Conservation (phyloP, 2,797 vertebrate genomes). For the Phoxinus dragarum region DNA sequence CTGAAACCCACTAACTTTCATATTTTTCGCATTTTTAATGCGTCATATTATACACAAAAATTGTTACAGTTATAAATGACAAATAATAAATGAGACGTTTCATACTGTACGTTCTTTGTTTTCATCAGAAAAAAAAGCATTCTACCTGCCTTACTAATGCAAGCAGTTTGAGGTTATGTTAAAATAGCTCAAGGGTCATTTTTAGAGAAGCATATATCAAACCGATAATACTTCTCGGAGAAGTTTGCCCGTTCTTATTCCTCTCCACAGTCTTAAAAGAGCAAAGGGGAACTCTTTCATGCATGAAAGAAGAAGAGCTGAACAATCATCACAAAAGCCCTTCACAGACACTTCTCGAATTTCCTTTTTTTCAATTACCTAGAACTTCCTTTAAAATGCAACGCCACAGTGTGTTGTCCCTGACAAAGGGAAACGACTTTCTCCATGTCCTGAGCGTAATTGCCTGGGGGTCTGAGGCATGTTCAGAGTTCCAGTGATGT, state of each 20-base stretch:
- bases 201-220: slow-evolving; percentile 49
- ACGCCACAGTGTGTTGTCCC: slow-evolving; percentile 37
- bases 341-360: slow-evolving; percentile 54
- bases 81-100: neutral
- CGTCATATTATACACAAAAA: neutral
- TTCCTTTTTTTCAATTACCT: slow-evolving; percentile 52
- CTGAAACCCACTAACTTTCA: neutral
- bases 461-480: slow-evolving; percentile 14
- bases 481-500: slow-evolving; percentile 28
- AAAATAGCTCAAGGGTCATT: slow-evolving; percentile 41
- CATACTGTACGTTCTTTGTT: neutral
- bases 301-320: slow-evolving; percentile 56
- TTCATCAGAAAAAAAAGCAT: neutral
- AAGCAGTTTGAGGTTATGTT: slow-evolving; percentile 25
- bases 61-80: neutral
- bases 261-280: slow-evolving; percentile 57
- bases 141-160: neutral
- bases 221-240: slow-evolving; percentile 47
- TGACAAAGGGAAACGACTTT: slow-evolving; percentile 44
- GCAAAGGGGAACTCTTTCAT: slow-evolving; percentile 63
- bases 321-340: slow-evolving; percentile 54
- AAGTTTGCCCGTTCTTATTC: slow-evolving; percentile 55
- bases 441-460: slow-evolving; percentile 32
- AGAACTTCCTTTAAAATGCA: slow-evolving; percentile 57
- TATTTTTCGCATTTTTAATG: neutral